Conservation (phyloP, 2,888 invertebrate genomes). For the Acanthosoma haemorrhoidale region DNA sequence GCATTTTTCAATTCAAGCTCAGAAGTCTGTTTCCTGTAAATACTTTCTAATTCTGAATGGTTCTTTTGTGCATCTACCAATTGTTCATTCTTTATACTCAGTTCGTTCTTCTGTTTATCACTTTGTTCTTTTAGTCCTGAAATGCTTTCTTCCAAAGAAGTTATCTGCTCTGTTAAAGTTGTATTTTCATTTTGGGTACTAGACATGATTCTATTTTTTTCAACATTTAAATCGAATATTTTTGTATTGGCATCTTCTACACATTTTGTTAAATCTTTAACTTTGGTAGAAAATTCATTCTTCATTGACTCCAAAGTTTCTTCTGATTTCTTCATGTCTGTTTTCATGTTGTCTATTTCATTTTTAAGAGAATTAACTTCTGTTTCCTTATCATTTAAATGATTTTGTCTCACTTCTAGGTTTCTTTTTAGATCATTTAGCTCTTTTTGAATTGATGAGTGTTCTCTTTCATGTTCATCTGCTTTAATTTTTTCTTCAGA, state of each 20-base stretch:
- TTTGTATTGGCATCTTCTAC: not conserved
- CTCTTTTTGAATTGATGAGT: slow-evolving; percentile 20
- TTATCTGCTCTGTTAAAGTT: slow-evolving; percentile 23
- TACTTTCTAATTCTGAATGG: not conserved
- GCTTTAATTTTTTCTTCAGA: slow-evolving; percentile 26
- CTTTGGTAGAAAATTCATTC: not conserved
- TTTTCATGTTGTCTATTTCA: slow-evolving; percentile 30
- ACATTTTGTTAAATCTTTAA: not conserved
- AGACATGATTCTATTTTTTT: slow-evolving; percentile 37
- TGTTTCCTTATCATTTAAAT: slow-evolving; percentile 13
- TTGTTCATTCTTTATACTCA: slow-evolving; percentile 54
- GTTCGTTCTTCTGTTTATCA: slow-evolving; percentile 43
- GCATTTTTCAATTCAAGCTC: slow-evolving; percentile 18
- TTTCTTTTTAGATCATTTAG: slow-evolving; percentile 14
- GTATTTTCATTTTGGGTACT: slow-evolving; percentile 20
- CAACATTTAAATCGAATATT: slow-evolving; percentile 34
- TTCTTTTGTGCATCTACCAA: slow-evolving; percentile 49
- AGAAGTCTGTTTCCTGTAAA: slow-evolving; percentile 1
- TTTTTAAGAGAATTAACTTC: slow-evolving; percentile 15
- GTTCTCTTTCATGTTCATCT: slow-evolving; percentile 23
- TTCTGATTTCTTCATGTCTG: slow-evolving; percentile 41
- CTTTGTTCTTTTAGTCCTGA: slow-evolving; percentile 41
- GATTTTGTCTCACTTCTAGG: slow-evolving; percentile 5
- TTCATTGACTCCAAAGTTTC: slow-evolving; percentile 7
- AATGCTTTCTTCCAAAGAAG: slow-evolving; percentile 36